phyloP scores from a whole-genome alignment of 1,140 invertebrate species.

The Psix sp. region DNA sequence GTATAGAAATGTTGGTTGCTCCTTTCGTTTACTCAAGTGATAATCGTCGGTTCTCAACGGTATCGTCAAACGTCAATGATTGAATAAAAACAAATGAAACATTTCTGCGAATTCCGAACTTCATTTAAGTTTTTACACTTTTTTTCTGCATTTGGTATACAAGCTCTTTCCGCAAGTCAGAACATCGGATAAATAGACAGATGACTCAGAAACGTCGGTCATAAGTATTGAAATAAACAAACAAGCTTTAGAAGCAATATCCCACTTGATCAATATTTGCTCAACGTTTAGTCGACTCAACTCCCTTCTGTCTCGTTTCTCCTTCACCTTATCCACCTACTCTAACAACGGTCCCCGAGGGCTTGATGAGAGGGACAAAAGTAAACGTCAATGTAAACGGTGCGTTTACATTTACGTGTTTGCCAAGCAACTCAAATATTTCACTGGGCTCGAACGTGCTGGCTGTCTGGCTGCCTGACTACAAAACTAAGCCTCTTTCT shows the following conservation, averaged over 20 bases:
- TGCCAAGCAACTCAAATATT: conserved; percentile 77
- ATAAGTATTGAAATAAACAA: conserved; percentile 76
- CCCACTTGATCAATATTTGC: conserved; percentile 77
- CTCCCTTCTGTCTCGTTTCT: conserved; percentile 44
- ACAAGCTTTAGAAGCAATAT: conserved; percentile 77
- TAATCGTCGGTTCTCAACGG: too few relatives aligned
- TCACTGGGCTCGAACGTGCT: conserved; percentile 67
- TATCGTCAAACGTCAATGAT: too few relatives aligned
- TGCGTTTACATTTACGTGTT: conserved; percentile 77
- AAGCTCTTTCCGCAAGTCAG: too few relatives aligned
- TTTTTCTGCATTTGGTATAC: too few relatives aligned
- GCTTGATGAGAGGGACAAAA: conserved; percentile 68
- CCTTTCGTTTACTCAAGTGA: too few relatives aligned
- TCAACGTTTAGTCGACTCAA: conserved; percentile 75
- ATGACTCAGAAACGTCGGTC: conserved; percentile 64
- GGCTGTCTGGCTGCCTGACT: conserved; percentile 62
- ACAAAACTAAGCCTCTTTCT: conserved; percentile 48
- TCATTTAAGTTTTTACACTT: too few relatives aligned
- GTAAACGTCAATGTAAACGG: conserved; percentile 75
- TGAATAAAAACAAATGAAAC: too few relatives aligned
- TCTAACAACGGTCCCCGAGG: conserved; percentile 47
- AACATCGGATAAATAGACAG: conserved; percentile 25
- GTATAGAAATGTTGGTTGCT: too few relatives aligned
- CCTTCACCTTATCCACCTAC: conserved; percentile 53
- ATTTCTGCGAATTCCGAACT: too few relatives aligned